Base-by-base conservation (phyloP, 2,113 vertebrate genomes). In the Oncorhynchus masou region DNA sequence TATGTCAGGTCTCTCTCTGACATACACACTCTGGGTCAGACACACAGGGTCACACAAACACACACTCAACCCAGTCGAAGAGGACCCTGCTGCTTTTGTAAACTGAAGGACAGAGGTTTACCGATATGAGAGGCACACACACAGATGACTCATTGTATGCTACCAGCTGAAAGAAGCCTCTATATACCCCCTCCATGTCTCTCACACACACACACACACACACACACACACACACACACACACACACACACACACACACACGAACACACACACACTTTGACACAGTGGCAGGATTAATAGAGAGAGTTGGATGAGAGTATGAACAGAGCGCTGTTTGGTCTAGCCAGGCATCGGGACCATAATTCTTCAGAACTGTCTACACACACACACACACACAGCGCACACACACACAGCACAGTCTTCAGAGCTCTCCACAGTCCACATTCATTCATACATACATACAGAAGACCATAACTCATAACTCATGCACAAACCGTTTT, bases 321-420 rank as follows among this genome's bases (percentile, higher is more conserved):
- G 90, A 91, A 91, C 85, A 91, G 54, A 70, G 77, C 77, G 72
- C 68, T 90, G 83, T 91, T 91, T 80, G 82, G 82, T 86, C 85
- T 84, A 75, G 83, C 81, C 76, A 79, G 74, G 81, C 79, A 79
- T 84, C 84, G 77, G 66, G 83, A 86, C 84, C 81, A 83, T 88
- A 87, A 90, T 89, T 90, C 87, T 88, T 86, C 75, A 76, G 77
- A 74, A 75, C 77, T 73, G 74, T 85, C 81, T 79, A 75, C 76
- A 77, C 83, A 74, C 49, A 74, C 74, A 73, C 81, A 85, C 80
- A 80, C 85, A 82, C 75, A 81, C 81, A 68, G 27, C 79, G 74
- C 71, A 3, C 31, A 31, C 31, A 31, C 81, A 83, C 80, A 80
- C 85, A 82, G 71, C 72, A 81, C 20, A 45, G 39, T 45, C 39